Conservation (phyloP, 30 jellyfish, hydroid and myxozoan genomes). For the Turritopsis dohrnii region DNA sequence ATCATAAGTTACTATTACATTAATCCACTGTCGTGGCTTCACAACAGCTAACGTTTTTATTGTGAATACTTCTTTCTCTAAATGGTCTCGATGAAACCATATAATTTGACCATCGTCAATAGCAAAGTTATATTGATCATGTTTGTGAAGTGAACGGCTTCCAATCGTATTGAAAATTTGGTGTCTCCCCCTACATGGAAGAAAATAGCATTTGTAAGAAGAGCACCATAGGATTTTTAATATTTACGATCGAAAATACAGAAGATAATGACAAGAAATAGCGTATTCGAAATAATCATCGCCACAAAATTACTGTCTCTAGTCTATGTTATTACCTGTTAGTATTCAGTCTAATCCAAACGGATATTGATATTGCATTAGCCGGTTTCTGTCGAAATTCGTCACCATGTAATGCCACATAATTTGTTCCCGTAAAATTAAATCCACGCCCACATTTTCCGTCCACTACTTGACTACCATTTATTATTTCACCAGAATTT, state of each 20-base stretch:
- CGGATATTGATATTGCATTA: slow-evolving; percentile 68
- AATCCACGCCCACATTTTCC: slow-evolving; percentile 81
- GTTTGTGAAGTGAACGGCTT: slow-evolving; percentile 78
- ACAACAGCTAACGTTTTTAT: slow-evolving; percentile 54
- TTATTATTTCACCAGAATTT: slow-evolving; percentile 49
- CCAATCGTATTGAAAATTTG: slow-evolving; percentile 73
- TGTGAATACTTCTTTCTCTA: slow-evolving; percentile 56
- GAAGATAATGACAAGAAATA: neutral
- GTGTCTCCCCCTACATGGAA: slow-evolving; percentile 53
- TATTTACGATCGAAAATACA: too few relatives aligned
- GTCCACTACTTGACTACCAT: slow-evolving; percentile 41
- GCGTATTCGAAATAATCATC: neutral
- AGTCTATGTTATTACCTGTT: too few relatives aligned
- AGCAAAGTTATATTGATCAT: slow-evolving; percentile 65
- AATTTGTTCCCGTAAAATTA: slow-evolving; percentile 50
- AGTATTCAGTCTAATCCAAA: slow-evolving; percentile 77
- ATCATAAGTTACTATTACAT: slow-evolving; percentile 65
- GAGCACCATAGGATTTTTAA: neutral
- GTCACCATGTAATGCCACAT: slow-evolving; percentile 52
- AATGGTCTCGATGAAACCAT: slow-evolving; percentile 69
- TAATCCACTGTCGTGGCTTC: slow-evolving; percentile 81
- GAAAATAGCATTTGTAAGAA: neutral
- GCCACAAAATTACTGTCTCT: neutral
- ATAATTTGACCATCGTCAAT: slow-evolving; percentile 53
- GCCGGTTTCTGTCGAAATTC: slow-evolving; percentile 75